These are phyloP conservation scores for Sminthurides aquaticus DNA, from an alignment of 2,888 invertebrate species.

Conservation along the genomic window DNA sequence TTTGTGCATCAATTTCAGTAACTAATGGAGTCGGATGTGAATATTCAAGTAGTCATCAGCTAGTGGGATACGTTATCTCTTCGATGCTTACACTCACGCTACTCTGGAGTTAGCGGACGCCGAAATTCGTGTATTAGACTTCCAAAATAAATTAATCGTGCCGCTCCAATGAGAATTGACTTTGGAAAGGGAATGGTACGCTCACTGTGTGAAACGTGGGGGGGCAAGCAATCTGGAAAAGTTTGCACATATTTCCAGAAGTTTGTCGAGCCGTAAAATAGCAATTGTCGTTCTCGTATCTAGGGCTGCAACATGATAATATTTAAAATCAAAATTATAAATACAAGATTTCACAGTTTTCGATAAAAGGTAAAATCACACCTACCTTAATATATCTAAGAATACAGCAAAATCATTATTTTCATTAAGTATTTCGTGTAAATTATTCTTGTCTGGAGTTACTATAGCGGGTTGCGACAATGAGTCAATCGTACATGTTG, in stretches of 20 bases:
- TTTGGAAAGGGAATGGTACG: constrained; percentile 3
- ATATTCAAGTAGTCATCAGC: too few relatives aligned
- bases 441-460: constrained; percentile 31
- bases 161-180: too few relatives aligned
- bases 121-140: too few relatives aligned
- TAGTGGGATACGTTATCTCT: too few relatives aligned
- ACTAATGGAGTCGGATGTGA: too few relatives aligned
- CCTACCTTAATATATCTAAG: constrained; percentile 36
- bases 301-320: constrained; percentile 4
- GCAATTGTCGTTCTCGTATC: constrained; percentile 14
- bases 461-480: constrained; percentile 27
- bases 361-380: too few relatives aligned
- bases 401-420: constrained; percentile 35
- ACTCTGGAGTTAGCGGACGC: too few relatives aligned
- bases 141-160: too few relatives aligned
- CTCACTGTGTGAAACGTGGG: constrained; percentile 12
- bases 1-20: too few relatives aligned
- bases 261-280: constrained; percentile 1
- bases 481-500: constrained; percentile 14
- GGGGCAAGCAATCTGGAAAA: constrained; percentile 8
- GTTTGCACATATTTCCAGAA: not conserved
- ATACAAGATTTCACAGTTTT: not conserved
- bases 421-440: constrained; percentile 35
- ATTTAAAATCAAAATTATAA: not conserved
- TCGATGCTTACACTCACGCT: too few relatives aligned